Conservation (phyloP, 1,140 invertebrate species). For the Solen grandis region DNA sequence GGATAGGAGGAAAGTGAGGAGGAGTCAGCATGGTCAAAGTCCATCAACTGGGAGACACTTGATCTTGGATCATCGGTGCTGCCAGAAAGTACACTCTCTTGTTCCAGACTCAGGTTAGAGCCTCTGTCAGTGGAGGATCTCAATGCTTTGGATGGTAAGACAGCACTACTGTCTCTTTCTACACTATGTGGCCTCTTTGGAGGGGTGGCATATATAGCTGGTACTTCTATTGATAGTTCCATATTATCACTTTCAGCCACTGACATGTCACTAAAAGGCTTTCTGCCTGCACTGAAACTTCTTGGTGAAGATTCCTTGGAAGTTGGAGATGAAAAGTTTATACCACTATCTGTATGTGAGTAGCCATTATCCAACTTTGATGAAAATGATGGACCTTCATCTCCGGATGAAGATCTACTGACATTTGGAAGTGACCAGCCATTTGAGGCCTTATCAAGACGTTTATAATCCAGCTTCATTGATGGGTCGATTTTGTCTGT, state of each 20-base stretch:
- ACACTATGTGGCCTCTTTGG: constrained; percentile 19
- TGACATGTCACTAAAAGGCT: constrained; percentile 20
- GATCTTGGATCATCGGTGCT: constrained; percentile 39
- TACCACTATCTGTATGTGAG: constrained; percentile 28
- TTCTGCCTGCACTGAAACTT: constrained; percentile 12
- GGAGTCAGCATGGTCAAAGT: constrained; percentile 15
- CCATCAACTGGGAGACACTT: background rate
- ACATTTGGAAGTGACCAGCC: background rate
- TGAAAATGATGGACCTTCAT: background rate
- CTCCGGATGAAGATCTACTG: background rate
- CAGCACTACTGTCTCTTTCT: background rate
- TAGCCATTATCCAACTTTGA: background rate
- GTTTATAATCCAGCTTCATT: background rate
- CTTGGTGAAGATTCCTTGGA: constrained; percentile 9
- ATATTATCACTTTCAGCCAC: constrained; percentile 28
- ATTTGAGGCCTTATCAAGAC: background rate
- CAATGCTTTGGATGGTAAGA: constrained; percentile 10
- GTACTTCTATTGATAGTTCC: constrained; percentile 41
- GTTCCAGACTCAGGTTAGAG: background rate
- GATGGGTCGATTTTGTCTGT: background rate
- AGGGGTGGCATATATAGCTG: constrained; percentile 5
- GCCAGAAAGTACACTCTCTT: constrained; percentile 36
- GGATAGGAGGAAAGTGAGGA: constrained; percentile 39
- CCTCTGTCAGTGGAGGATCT: constrained; percentile 37
- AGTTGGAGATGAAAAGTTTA: constrained; percentile 21